Evolutionary conservation across 2,113 vertebrate species (phyloP), one percentile per base, ranked within the genome.

Genomic region (Notechis scutatus): DNA sequence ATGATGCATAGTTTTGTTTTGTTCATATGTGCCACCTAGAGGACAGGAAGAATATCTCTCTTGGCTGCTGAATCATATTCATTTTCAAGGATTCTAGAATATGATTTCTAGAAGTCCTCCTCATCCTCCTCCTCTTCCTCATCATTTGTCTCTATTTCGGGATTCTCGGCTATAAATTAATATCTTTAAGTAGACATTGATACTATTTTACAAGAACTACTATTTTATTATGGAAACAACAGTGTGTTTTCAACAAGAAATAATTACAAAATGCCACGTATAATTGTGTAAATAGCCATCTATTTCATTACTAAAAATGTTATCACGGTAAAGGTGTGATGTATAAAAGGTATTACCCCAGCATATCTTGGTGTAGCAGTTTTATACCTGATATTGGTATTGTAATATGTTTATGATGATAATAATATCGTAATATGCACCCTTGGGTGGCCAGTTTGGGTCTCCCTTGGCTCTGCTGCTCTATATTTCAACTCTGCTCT

Each of bases 11-110:
- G 85, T 39, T 20, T 15, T 74, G 3, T 87, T 92, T 96, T 93
- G 97, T 93, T 95, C 96, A 93, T 95, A 97, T 95, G 95, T 86
- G 92, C 97, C 97, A 97, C 96, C 97, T 97, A 96, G 96, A 97
- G 97, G 97, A 85, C 0, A 90, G 4, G 88, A 54, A 55, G 10
- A 90, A 87, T 39, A 87, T 95, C 3, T 91, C 74, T 91, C 92
- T 7, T 1, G 45, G 5, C 87, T 20, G 0, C 85, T 0, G 21
- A 7, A 14, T 15, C 14, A 1, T 5, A 1, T 0, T 24, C 34
- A 0, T 21, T 0, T 42, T 1, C 0, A n/a, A 23, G 2, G 2
- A 0, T 8, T n/a, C 1, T 24, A 0, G 29, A 14, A 69, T 87
- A 21, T 20, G 26, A 81, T 56, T 4, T 81, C 18, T 42, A 81